Base-by-base conservation (phyloP, 2,888 invertebrate genomes). In the Leucoptera coffeella region DNA sequence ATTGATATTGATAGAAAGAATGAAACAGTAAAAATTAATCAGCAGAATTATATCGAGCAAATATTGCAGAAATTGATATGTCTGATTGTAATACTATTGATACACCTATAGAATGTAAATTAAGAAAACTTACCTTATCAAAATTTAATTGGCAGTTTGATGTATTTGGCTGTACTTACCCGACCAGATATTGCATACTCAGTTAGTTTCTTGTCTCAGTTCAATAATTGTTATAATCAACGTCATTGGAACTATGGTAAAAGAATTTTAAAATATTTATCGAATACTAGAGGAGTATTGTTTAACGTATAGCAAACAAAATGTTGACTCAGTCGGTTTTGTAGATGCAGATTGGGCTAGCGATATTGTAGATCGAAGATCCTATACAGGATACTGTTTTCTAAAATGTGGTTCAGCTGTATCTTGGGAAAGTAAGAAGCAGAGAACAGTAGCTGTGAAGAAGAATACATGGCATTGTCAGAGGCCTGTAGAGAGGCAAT, bases 331-430 rank as follows among this genome's bases (percentile, higher is more conserved):
- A 10, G 25, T 10, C 7, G 25, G 25, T 12, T 26, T 20, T 20
- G 19, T 26, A 9, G 26, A 26, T 26, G 17, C 26, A 5, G 26
- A 26, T 20, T 19, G 26, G 26, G 26, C 20, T 8, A 15, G 22
- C 12, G 12, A 22, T 19, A 11, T 22, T 10, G 6, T 14, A 10
- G 22, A 22, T 17, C 47, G 55, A 49, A 56, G 49, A 43, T 59
- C 52, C 2, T 41, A 38, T 24, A 37, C 39, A n/a, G 41, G 40
- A 4, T 39, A 26, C 32, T 23, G 25, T 24, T 42, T 45, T 31
- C 34, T 31, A 19, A 19, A 40, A 8, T 33, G 33, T 14, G 34
- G 34, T 15, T 30, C 35, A 23, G 38, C 34, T n/a, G 32, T 47
- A 25, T 40, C 40, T 5, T 44, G 38, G 36, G 37, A 35, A 27